Evolutionary conservation across 1,140 invertebrate species (phyloP), one percentile per base, ranked within the genome.

Genomic region (Neodiprion fabricii): DNA sequence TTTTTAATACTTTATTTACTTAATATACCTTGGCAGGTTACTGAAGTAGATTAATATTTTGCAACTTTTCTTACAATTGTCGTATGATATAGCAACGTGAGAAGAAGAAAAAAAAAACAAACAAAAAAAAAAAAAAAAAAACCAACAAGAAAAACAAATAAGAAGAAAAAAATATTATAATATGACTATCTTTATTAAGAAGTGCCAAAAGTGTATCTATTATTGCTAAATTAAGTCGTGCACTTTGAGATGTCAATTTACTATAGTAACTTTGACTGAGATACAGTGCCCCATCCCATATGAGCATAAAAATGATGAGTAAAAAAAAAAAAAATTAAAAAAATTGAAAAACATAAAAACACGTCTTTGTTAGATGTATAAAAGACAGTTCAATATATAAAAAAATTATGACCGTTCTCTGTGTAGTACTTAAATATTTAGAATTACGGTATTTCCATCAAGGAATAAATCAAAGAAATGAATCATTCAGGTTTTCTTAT

Each of bases 201-300:
- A 47, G 68, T 69, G 68, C 68, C 68, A 69, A 69, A 69, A 28
- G 21, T 47, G 68, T 47, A 28, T 69, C 14, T 69, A 47, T 21
- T 21, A n/a, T 79, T 71, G 73, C 78, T 72, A 74, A 72, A 69
- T 73, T 17, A 75, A 76, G 76, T 74, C 76, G 78, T 75, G 79
- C 76, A 79, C 77, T 80, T 72, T 73, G 74, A 74, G 76, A 81
- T 79, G 81, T 82, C 79, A 82, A 82, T 82, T 82, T 80, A 80
- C 71, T 69, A 28, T 75, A 79, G 69, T 78, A 81, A 80, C 72
- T 81, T 79, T 76, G 80, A 81, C 80, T 80, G 80, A 79, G 77
- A 76, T 74, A 75, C 78, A 80, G 79, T 78, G 77, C 77, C 81
- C 81, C 70, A 74, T 73, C 48, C 67, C 72, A 48, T 70, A 74